These are phyloP conservation scores for Crocidura indochinensis DNA, from an alignment of 2,797 vertebrate species.

Conservation along the genomic window DNA sequence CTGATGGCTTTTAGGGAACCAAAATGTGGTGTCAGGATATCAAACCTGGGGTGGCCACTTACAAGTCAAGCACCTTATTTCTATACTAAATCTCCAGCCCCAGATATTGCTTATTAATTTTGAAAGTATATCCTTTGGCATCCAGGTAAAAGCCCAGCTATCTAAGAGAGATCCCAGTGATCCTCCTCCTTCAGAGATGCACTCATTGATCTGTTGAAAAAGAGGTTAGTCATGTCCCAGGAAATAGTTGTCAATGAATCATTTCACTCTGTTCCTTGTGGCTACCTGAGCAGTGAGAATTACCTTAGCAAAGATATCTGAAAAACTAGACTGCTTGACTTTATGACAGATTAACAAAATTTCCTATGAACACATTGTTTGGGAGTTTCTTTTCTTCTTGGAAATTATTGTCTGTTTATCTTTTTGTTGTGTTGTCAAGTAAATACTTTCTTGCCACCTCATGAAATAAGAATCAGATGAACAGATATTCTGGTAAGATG, in stretches of 20 bases:
- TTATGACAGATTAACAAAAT: constrained; percentile 16
- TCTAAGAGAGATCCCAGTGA: background rate
- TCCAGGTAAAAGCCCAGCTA: background rate
- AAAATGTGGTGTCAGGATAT: too few species aligned
- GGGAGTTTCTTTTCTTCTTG: too few species aligned
- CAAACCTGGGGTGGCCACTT: too few species aligned
- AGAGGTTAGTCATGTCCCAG: background rate
- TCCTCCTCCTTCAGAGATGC: background rate
- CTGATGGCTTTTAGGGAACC: too few species aligned
- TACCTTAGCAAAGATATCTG: constrained; percentile 2
- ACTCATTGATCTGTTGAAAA: background rate
- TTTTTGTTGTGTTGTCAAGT: background rate
- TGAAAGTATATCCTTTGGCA: constrained; percentile 13
- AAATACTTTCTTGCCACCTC: constrained; percentile 38
- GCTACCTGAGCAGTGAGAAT: background rate
- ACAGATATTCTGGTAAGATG: background rate
- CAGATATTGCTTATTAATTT: background rate
- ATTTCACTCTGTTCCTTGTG: background rate
- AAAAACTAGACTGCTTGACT: constrained; percentile 45
- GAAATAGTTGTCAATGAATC: background rate
- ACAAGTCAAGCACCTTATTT: too few species aligned
- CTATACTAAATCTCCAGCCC: too few species aligned
- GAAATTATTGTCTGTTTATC: too few species aligned
- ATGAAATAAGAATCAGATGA: background rate
- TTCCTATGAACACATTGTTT: constrained; percentile 16